Evolutionary conservation across 1,140 invertebrate genomes (phyloP).

Genomic region (Vollenhovia emeryi): DNA sequence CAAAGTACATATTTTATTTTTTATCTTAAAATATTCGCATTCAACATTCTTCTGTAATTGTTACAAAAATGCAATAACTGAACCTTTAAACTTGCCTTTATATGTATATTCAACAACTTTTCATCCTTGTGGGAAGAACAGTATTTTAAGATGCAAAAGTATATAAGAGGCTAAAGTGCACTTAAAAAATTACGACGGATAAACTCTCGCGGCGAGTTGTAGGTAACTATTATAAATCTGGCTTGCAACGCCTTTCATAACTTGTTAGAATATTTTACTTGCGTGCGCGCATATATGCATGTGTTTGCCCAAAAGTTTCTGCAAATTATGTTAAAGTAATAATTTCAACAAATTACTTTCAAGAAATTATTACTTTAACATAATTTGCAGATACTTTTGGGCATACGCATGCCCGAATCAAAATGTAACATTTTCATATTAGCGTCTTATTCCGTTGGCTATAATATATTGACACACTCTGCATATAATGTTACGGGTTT

Average conservation of each 20-base stretch:
- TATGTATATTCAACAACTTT: constrained; percentile 41
- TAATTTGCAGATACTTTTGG: too few species aligned
- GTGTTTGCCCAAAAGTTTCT: neutral
- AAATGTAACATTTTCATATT: neutral
- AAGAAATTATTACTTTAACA: too few species aligned
- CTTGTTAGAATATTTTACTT: neutral
- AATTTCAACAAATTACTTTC: too few species aligned
- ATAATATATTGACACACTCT: neutral
- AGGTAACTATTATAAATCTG: constrained; percentile 45
- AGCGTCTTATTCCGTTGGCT: neutral
- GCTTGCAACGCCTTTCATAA: neutral
- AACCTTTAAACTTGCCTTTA: neutral
- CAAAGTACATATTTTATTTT: neutral
- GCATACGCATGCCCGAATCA: too few species aligned
- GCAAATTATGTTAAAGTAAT: neutral
- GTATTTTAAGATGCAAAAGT: constrained; percentile 32
- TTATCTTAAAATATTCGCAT: neutral
- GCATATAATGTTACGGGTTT: neutral
- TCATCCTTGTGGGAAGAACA: neutral
- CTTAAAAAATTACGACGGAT: constrained; percentile 53
- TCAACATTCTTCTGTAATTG: neutral
- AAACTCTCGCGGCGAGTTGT: constrained; percentile 7
- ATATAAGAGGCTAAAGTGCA: constrained; percentile 45
- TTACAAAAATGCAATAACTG: neutral
- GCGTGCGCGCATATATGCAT: neutral